Evolutionary conservation across 2,888 invertebrate species (phyloP), one percentile per base, ranked within the genome.

Genomic region (Nomada ruficornis): DNA sequence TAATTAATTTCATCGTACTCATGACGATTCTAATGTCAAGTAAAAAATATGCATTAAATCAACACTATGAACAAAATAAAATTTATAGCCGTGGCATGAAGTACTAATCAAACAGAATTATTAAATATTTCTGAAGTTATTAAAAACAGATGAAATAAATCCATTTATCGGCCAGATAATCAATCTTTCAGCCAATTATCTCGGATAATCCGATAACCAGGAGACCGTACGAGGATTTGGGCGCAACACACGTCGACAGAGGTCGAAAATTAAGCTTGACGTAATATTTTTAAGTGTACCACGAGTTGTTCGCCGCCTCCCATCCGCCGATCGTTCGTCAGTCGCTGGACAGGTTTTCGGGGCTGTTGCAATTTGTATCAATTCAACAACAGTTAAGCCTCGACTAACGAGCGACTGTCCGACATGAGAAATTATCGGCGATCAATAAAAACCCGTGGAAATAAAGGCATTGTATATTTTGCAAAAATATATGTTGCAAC

Each of bases 341-440:
- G 52, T 47, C 52, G 62, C 26, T 10, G 59, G 80, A 80, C 80
- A 80, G 80, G 62, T 72, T 72, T 72, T 72, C 80, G 71, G 77
- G 64, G 23, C 80, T 63, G 80, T 80, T 80, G 80, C 79, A 72
- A 80, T 80, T 80, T 79, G 80, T 80, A 80, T 80, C 80, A 80
- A 80, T 80, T 80, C 72, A 80, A 80, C 80, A 62, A 80, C 80
- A 72, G 80, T 80, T 80, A 80, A 80, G 80, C 72, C 72, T 72
- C 72, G 80, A 20, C 80, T 80, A 80, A 80, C 80, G 72, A 79
- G 80, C 72, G 80, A 62, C 80, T 72, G 80, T 79, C 62, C 72
- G 72, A 80, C 80, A 63, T 80, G 80, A 80, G 80, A 80, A 80
- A 80, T 80, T 72, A 80, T 80, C 72, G 54, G 11, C 65, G 80